These are phyloP conservation scores for Siniperca knerii DNA, from an alignment of 2,113 vertebrate genomes.

Conservation along the genomic window DNA sequence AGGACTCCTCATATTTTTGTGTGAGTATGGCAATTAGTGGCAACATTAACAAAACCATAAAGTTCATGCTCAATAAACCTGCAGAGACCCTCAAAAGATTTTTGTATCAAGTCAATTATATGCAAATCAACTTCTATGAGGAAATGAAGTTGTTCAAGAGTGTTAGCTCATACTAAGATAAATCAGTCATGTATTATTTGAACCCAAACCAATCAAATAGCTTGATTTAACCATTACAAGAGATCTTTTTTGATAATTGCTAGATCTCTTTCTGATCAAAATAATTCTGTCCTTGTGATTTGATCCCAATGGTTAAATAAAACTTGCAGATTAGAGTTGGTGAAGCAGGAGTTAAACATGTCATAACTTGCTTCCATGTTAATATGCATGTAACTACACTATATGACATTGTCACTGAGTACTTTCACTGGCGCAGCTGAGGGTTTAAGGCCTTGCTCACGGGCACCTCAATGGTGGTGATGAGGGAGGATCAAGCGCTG, in stretches of 20 bases:
- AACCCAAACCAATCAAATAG: background rate
- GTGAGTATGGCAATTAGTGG: conserved; percentile 76
- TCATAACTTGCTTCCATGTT: background rate
- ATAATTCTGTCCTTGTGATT: background rate
- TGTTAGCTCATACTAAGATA: background rate
- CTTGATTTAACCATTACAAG: background rate
- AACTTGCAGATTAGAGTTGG: background rate
- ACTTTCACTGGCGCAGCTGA: background rate
- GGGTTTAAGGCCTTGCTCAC: background rate
- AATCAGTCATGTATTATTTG: background rate
- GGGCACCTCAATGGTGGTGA: background rate
- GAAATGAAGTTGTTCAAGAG: background rate
- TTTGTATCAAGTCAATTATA: background rate
- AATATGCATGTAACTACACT: background rate
- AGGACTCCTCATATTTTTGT: conserved; percentile 77
- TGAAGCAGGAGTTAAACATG: background rate
- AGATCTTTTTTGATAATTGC: too few species aligned
- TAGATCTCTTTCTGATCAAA: background rate
- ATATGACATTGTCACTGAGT: background rate
- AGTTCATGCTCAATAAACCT: background rate
- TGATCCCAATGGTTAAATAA: background rate
- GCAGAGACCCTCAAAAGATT: background rate
- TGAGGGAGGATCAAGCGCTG: background rate
- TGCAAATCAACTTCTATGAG: background rate
- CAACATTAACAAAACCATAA: background rate